Conservation (phyloP, 2,113 vertebrate genomes). For the Tragelaphus imberbis region DNA sequence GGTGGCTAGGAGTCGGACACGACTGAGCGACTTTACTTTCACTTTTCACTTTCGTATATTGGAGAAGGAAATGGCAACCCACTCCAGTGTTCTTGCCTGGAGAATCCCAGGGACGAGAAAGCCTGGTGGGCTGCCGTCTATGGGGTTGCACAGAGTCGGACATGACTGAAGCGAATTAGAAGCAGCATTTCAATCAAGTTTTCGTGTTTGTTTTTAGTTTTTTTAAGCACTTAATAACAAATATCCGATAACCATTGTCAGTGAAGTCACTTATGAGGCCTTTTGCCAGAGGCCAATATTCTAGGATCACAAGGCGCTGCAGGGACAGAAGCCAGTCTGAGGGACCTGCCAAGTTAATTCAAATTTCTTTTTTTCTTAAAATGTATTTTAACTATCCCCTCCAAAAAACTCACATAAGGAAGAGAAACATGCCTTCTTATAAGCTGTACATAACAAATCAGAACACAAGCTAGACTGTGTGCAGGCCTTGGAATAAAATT, state of each 20-base stretch:
- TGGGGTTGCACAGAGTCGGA: too few species aligned
- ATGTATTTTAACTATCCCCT: neutral
- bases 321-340: neutral
- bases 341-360: neutral
- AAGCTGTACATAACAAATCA: too few species aligned
- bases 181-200: neutral
- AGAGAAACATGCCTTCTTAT: neutral
- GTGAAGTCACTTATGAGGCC: neutral
- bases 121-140: too few species aligned
- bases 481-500: neutral
- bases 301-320: neutral
- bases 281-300: neutral
- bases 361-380: neutral
- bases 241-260: neutral
- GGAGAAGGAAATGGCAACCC: too few species aligned
- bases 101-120: too few species aligned
- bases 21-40: too few species aligned
- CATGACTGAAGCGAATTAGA: too few species aligned
- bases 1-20: too few species aligned
- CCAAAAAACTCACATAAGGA: neutral
- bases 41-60: too few species aligned
- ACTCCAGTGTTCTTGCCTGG: too few species aligned
- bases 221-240: neutral
- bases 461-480: neutral
- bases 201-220: neutral